A percentile compares a stretch with the other conserved stretches of the same genome.
Evolutionary conservation across 23 tunicate genomes (phyloP).

Genomic region (Halocynthia aurantium): DNA sequence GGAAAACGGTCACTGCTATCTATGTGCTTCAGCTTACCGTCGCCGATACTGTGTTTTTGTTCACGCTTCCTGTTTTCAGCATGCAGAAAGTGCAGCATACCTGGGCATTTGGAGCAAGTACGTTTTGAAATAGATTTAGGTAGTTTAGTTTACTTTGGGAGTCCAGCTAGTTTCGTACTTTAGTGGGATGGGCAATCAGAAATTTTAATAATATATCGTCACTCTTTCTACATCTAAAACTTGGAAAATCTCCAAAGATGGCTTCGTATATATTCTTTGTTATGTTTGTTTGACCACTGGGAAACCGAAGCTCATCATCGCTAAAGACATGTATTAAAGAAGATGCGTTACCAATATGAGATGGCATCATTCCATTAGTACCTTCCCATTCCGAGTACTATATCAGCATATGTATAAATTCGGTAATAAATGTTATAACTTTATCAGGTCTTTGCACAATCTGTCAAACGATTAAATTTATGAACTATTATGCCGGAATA

Average conservation of each 20-base stretch:
- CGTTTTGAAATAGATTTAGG: neutral
- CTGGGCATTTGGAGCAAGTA: slow-evolving; percentile 83
- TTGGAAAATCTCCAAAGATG: neutral
- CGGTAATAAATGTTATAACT: neutral
- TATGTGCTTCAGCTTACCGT: slow-evolving; percentile 82
- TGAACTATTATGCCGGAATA: slow-evolving; percentile 84
- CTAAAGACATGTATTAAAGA: too few species aligned
- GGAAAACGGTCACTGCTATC: slow-evolving; percentile 81
- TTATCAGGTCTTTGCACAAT: slow-evolving; percentile 51
- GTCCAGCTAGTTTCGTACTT: too few species aligned
- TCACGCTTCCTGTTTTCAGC: slow-evolving; percentile 72
- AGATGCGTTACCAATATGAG: too few species aligned
- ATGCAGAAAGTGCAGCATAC: slow-evolving; percentile 49
- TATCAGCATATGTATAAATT: neutral
- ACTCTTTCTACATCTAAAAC: neutral
- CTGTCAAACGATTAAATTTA: slow-evolving; percentile 40
- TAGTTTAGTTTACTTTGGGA: too few species aligned
- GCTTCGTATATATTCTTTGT: neutral
- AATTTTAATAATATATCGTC: too few species aligned
- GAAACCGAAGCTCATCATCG: too few species aligned
- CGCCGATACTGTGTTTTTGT: slow-evolving; percentile 68
- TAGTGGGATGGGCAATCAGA: too few species aligned
- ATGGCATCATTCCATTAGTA: too few species aligned
- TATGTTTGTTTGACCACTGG: neutral
- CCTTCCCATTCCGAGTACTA: too few species aligned